Base-by-base conservation (phyloP, 2,888 invertebrate genomes). In the Campoletis raptor region DNA sequence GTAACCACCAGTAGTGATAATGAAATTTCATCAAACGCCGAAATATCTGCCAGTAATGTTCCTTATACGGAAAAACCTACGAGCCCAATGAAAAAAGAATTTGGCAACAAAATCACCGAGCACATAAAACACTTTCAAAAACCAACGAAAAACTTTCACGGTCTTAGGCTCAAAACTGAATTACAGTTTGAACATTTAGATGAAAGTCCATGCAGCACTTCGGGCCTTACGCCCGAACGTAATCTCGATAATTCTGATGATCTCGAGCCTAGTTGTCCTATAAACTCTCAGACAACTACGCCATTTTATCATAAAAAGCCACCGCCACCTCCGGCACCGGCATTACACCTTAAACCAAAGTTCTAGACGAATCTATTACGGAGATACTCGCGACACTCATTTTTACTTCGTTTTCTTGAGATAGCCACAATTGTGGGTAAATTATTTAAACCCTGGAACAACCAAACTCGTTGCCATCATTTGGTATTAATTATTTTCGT, bases 281-380 rank as follows among this genome's bases (percentile, higher is more conserved):
- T 69, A 40, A 69, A 54, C 67, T 37, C 69, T 18, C 79, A 15
- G 2, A 30, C 52, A 18, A 37, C 57, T 40, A 57, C 90, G 77
- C 89, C 90, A 3, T 93, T 92, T 89, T 94, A 93, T 74, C 89
- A 93, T 69, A 94, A 94, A 89, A 94, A 94, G 81, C 93, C 94
- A 42, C 94, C 94, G 10, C 94, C 94, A 9, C 94, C 94, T 24
- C 94, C 94, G 66, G 91, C 92, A 37, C 92, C 93, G 12, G 88
- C 92, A 45, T 93, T 92, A 89, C 90, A 85, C 81, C 89, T 90
- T 54, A 93, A 93, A 77, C 93, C 93, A 88, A 93, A 93, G 89
- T 90, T 91, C 80, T 91, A 88, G 87, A 78, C 48, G 30, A 61
- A 30, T 61, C 30, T 15, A 6, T 30, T 15, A 30, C 61, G 61